Evolutionary conservation across 2,797 vertebrate species (phyloP).

Genomic region (Microctenopoma stevenorrisi): DNA sequence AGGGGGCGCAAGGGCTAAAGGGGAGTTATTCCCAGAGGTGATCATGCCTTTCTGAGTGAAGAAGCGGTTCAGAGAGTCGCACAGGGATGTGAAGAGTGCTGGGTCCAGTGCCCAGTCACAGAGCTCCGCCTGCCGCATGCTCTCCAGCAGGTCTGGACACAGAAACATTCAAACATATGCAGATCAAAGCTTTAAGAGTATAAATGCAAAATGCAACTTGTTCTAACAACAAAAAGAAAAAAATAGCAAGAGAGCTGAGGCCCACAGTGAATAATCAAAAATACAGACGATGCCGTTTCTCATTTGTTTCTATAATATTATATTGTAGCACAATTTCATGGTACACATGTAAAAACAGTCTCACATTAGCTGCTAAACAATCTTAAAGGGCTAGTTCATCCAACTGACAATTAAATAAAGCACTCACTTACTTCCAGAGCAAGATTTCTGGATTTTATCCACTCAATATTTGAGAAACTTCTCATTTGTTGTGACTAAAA

Average conservation of each 20-base stretch:
- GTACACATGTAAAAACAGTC: not conserved
- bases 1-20: constrained; percentile 55
- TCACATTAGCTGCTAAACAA: constrained; percentile 5
- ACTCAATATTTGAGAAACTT: not conserved
- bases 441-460: not conserved
- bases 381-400: constrained; percentile 6
- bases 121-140: constrained; percentile 95
- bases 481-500: no score
- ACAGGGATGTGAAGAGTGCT: constrained; percentile 93
- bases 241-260: no score
- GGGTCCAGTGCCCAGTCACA: constrained; percentile 97
- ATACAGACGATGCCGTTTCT: not conserved
- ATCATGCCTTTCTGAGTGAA: constrained; percentile 95
- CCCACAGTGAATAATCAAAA: not conserved
- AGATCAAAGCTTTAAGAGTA: constrained; percentile 7
- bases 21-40: constrained; percentile 72
- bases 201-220: not conserved
- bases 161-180: not conserved
- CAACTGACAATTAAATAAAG: not conserved
- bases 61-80: constrained; percentile 97
- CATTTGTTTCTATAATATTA: no score
- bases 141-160: constrained; percentile 91
- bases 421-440: not conserved
- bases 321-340: no score
- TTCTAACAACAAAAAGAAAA: not conserved